Conservation (phyloP, 2,888 invertebrate genomes). For the Matsumyia berberina region DNA sequence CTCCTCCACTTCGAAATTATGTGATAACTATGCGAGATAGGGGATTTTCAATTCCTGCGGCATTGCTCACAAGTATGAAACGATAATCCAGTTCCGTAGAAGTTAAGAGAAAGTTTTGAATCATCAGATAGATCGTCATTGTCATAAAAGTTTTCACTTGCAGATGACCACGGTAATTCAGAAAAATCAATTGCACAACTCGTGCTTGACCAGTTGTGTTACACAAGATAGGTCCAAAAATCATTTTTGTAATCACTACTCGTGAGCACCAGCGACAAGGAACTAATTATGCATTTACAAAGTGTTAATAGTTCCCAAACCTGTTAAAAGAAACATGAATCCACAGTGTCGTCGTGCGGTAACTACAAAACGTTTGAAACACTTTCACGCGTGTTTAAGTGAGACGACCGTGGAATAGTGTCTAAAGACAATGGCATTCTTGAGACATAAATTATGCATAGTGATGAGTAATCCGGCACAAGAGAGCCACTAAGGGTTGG, state of each 20-base stretch:
- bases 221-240: not conserved
- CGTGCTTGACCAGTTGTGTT: too few species aligned
- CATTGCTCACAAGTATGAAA: constrained; percentile 27
- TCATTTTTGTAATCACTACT: constrained; percentile 22
- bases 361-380: constrained; percentile 4
- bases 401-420: constrained; percentile 11
- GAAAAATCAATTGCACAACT: too few species aligned
- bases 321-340: constrained; percentile 37
- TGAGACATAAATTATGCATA: constrained; percentile 72
- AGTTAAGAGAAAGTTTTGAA: not conserved
- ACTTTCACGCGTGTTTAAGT: constrained; percentile 44
- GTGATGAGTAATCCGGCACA: constrained; percentile 64
- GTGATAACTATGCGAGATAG: constrained; percentile 10
- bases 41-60: not conserved
- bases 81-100: not conserved
- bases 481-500: constrained; percentile 22
- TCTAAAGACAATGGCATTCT: constrained; percentile 64
- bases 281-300: constrained; percentile 61
- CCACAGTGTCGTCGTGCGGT: constrained; percentile 1
- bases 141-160: constrained; percentile 5
- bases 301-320: constrained; percentile 53
- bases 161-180: not conserved
- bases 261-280: constrained; percentile 42
- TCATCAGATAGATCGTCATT: not conserved
- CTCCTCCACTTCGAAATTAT: constrained; percentile 10